A percentile compares a stretch with the other conserved stretches of the same genome.
Evolutionary conservation across 2,113 vertebrate species (phyloP).

Genomic region (Xiphias gladius): DNA sequence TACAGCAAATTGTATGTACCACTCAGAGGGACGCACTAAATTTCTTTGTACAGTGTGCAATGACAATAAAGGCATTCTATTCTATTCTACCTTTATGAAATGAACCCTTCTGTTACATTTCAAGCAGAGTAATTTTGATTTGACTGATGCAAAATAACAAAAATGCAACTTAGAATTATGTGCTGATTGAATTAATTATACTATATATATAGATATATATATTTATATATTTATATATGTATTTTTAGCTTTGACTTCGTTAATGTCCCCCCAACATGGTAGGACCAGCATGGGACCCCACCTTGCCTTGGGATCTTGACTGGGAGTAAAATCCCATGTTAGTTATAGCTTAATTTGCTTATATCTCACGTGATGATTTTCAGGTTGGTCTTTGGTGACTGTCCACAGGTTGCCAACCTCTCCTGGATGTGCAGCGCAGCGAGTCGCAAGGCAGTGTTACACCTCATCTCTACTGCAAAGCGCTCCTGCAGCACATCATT

Average conservation of each 20-base stretch:
- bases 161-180: too few species aligned
- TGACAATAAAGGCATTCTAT: too few species aligned
- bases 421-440: slow-evolving; percentile 96
- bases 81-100: too few species aligned
- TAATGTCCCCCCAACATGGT: neutral
- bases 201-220: too few species aligned
- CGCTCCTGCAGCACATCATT: slow-evolving; percentile 96
- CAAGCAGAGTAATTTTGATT: too few species aligned
- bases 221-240: too few species aligned
- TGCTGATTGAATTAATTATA: too few species aligned
- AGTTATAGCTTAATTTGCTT: neutral
- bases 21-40: too few species aligned
- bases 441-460: slow-evolving; percentile 91
- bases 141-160: too few species aligned
- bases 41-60: too few species aligned
- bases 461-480: slow-evolving; percentile 97
- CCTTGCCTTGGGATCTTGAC: neutral
- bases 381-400: slow-evolving; percentile 92
- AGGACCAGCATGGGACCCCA: neutral
- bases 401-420: slow-evolving; percentile 89
- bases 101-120: neutral
- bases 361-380: slow-evolving; percentile 93
- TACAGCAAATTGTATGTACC: too few species aligned
- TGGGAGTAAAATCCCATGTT: neutral
- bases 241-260: neutral